Evolutionary conservation across 2,888 invertebrate genomes (phyloP).

Genomic region (Lacanobia wlatinum): DNA sequence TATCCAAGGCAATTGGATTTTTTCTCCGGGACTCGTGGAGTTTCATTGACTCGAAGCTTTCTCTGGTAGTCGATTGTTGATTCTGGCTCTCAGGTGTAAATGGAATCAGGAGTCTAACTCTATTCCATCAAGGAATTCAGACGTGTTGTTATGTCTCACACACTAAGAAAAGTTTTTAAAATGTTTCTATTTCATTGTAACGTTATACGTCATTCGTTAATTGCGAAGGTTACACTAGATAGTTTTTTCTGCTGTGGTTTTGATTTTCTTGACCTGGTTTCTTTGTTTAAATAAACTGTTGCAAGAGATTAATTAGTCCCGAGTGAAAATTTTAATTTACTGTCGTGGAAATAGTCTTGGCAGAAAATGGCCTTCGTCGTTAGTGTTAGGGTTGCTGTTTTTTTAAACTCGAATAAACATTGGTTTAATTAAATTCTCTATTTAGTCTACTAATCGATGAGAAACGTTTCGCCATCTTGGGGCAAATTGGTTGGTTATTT

Average conservation of each 20-base stretch:
- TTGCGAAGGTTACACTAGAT: conserved; percentile 74
- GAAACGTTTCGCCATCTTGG: no score
- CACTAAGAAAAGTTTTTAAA: conserved; percentile 39
- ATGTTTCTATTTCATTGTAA: conserved; percentile 56
- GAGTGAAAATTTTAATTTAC: conserved; percentile 74
- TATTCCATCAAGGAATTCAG: background rate
- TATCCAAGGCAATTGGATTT: no score
- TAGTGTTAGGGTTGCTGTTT: conserved; percentile 36
- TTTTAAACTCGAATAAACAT: background rate
- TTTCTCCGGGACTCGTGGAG: no score
- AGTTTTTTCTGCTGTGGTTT: conserved; percentile 80
- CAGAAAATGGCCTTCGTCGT: conserved; percentile 51
- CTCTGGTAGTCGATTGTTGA: no score
- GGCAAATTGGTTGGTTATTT: background rate
- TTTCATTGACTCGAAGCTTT: no score
- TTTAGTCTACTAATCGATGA: no score
- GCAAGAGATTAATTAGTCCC: conserved; percentile 83
- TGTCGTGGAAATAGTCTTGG: conserved; percentile 65
- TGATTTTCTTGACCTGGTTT: conserved; percentile 88
- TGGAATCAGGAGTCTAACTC: background rate
- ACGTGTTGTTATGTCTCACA: background rate
- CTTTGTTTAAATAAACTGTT: conserved; percentile 82
- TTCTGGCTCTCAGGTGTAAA: no score
- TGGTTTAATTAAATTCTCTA: background rate
- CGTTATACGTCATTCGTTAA: conserved; percentile 61